phyloP scores from a whole-genome alignment of 1,140 invertebrate species.

The Meloidogyne hapla region DNA sequence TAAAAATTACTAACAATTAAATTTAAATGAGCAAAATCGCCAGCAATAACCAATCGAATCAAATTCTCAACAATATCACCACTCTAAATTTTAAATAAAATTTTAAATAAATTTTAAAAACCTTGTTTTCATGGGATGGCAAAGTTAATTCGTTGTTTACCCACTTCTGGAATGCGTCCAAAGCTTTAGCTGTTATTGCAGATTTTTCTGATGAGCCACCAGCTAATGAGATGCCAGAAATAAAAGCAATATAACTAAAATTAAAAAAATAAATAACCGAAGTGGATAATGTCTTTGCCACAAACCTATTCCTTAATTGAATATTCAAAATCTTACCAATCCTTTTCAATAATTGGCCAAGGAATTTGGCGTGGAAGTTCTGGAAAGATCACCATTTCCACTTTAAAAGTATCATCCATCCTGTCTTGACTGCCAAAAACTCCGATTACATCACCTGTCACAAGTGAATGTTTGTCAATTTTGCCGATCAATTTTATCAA shows the following conservation, averaged over 20 bases:
- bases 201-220: slow-evolving; percentile 25
- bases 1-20: slow-evolving; percentile 22
- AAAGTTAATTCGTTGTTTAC: slow-evolving; percentile 17
- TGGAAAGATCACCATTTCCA: slow-evolving; percentile 33
- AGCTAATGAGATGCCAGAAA: slow-evolving; percentile 39
- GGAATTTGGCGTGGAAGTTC: slow-evolving; percentile 35
- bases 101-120: slow-evolving; percentile 1
- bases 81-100: slow-evolving; percentile 8
- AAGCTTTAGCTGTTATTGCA: slow-evolving; percentile 19
- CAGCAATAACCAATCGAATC: slow-evolving; percentile 37
- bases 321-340: slow-evolving; percentile 31
- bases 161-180: slow-evolving; percentile 38
- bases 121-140: slow-evolving; percentile 12
- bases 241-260: slow-evolving; percentile 42
- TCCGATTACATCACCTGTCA: slow-evolving; percentile 42
- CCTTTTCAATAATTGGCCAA: slow-evolving; percentile 42
- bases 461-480: slow-evolving; percentile 39
- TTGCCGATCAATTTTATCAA: slow-evolving; percentile 37
- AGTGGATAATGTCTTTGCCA: too few relatives aligned
- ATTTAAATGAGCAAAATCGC: slow-evolving; percentile 40
- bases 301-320: too few relatives aligned
- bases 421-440: slow-evolving; percentile 29
- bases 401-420: slow-evolving; percentile 33
- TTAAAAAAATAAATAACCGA: not conserved
- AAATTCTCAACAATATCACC: slow-evolving; percentile 19